Evolutionary conservation across 2,888 invertebrate species (phyloP), one percentile per base, ranked within the genome.

Genomic region (Aspidapion aeneum): DNA sequence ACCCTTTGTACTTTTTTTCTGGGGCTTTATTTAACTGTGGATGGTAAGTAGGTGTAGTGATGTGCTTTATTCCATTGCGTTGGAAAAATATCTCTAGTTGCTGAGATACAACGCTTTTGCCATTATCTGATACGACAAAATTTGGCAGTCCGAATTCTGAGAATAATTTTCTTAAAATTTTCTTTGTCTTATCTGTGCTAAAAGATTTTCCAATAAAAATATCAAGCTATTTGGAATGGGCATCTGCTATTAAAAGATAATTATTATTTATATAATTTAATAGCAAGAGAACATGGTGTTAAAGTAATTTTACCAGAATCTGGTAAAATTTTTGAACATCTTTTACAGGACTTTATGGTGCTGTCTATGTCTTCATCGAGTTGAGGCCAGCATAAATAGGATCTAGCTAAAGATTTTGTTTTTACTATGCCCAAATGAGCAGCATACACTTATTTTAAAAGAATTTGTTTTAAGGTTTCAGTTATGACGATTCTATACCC

Each of bases 401-500:
- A 56, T 20, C 71, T 61, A n/a, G 70, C 70, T 19, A 72, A 55
- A 12, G 56, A 18, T 63, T 73, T 73, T 59, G 69, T 72, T 66
- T 72, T 72, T 9, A 69, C 61, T 5, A 72, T 66, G 5, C 73
- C 73, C 57, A 72, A 52, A 60, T 73, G 72, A 19, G 65, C 60
- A 17, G 51, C 21, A 67, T 74, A 71, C 19, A 73, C 57, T 58
- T 73, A 69, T 16, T 67, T 50, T 12, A 74, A 56, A 7, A 73
- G 21, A 9, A 2, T 17, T n/a, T 59, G 9, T 52, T 64, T 57
- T 18, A 69, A 68, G 7, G 18, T 60, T 19, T 66, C n/a, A 3
- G 73, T 72, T 61, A 74, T 68, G 1, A 74, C 62, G 2, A 73
- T 63, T 52, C 73, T 60, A 51, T 73, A 65, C 9, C 70, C 69